Base-by-base conservation (phyloP, 30 jellyfish, hydroid and myxozoan genomes). In the Pelagia noctiluca region DNA sequence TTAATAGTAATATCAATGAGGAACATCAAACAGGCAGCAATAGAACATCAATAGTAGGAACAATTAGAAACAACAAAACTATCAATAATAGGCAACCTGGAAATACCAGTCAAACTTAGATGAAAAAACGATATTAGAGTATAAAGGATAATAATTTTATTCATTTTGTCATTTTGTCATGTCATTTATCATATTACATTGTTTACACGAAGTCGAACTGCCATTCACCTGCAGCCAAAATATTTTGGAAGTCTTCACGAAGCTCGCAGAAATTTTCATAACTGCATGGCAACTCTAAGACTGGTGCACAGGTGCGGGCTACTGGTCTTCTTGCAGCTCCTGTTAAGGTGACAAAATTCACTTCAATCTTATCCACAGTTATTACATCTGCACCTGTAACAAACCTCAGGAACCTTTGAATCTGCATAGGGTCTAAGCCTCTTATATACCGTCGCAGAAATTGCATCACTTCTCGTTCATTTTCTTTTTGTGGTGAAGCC, bases 251-350 rank as follows among this genome's bases (percentile, higher is more conserved):
- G 2, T 65, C 78, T 31, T 65, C 57, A 5, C 78, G 61, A 1
- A 65, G 78, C 22, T 65, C 22, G 2, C 57, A 8, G 13, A 2
- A 65, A 65, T 65, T 65, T 2, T 25, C 57, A 11, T 65, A 65
- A 0, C 53, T 78, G 85, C 34, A n/a, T 11, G 82, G 89, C 47
- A 78, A 13, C 11, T 57, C 83, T 2, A 78, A 26, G 7, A 35
- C 10, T 29, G 85, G 86, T 0, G 34, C 70, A 60, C 67, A 78
- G n/a, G 89, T 78, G 69, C 71, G 86, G 25, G 71, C 71, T 3
- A 78, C 38, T 23, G 89, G 89, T 11, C 83, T 11, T 3, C 71
- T 7, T 1, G 34, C 86, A 2, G 16, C 4, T 0, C 89, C 89
- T 1, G 31, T 46, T 1, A 4, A 4, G 1, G 21, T 25, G 11